Base-by-base conservation (phyloP, 2,797 vertebrate genomes). In the Argentina silus region DNA sequence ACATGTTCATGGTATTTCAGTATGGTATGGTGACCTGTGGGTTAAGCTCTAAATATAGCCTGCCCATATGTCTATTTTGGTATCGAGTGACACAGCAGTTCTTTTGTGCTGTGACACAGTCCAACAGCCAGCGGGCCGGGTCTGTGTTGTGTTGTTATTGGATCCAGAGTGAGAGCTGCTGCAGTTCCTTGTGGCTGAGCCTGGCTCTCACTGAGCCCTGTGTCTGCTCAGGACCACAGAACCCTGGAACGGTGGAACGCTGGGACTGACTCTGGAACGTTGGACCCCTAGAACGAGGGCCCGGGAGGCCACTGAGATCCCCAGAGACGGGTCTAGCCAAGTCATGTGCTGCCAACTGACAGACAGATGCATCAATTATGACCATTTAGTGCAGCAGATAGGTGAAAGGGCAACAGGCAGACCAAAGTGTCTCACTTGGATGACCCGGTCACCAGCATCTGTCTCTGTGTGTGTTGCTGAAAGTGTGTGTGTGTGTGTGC, bases 291-390 rank as follows among this genome's bases (percentile, higher is more conserved):
- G 89, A 83, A 86, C 84, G 86, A 86, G 88, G 79, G 83, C 84
- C 88, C 89, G 84, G 76, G 77, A 87, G 87, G 73, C 74, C 78
- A 62, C 17, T 68, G 45, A 7, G 21, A 53, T 66, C 90, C 91
- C 92, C 91, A 9, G 67, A 70, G 78, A 73, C 55, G 51, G 17
- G 42, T 47, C 91, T 87, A 87, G 89, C 82, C 70, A 91, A 94
- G 95, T 96, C 93, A 93, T 92, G 92, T 94, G 93, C 92, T 93
- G 92, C 93, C 91, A 90, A 93, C 93, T 95, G 96, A 96, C 95
- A 96, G 93, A 95, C 94, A 93, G 94, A 96, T 89, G 92, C 93
- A 94, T 93, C 94, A 96, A 96, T 96, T 95, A 96, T 93, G 90
- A 93, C 90, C 93, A 93, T 96, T 96, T 95, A 95, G 94, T 72